Evolutionary conservation across 1,140 invertebrate species (phyloP).

Genomic region (Whitmania pigra): DNA sequence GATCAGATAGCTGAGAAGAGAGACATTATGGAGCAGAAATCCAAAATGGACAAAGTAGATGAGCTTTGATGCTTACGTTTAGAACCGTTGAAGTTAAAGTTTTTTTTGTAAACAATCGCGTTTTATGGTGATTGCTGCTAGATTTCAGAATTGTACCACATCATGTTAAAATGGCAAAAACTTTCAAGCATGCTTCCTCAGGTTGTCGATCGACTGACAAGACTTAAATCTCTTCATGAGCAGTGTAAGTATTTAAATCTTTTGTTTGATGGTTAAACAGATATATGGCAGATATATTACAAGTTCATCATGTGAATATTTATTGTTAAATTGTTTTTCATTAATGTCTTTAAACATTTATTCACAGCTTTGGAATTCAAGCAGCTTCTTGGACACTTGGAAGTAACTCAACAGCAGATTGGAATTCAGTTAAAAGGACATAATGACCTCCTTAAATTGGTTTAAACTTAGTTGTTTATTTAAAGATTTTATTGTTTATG

Average conservation of each 20-base stretch:
- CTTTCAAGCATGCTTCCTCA: constrained; percentile 1
- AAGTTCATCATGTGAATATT: no score
- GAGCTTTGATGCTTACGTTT: not conserved
- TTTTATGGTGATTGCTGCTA: not conserved
- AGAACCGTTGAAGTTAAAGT: not conserved
- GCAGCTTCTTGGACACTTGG: not conserved
- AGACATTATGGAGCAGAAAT: constrained; percentile 11
- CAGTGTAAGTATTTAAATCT: not conserved
- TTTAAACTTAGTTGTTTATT: not conserved
- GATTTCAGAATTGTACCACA: constrained; percentile 4
- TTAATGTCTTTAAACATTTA: no score
- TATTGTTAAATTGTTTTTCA: no score
- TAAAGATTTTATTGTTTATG: not conserved
- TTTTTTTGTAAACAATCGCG: not conserved
- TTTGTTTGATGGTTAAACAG: no score
- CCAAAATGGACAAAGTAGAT: constrained; percentile 11
- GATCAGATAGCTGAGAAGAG: constrained; percentile 8
- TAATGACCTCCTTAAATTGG: not conserved
- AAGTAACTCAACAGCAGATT: constrained; percentile 8
- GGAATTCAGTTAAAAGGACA: not conserved
- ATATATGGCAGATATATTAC: no score
- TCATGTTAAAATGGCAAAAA: constrained; percentile 6
- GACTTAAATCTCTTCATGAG: not conserved
- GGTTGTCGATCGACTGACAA: constrained; percentile 9
- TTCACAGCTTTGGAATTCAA: not conserved